A percentile compares a stretch with the other conserved stretches of the same genome.
Conservation (phyloP, 2,888 invertebrate genomes). For the Drosophila atroscutellata region DNA sequence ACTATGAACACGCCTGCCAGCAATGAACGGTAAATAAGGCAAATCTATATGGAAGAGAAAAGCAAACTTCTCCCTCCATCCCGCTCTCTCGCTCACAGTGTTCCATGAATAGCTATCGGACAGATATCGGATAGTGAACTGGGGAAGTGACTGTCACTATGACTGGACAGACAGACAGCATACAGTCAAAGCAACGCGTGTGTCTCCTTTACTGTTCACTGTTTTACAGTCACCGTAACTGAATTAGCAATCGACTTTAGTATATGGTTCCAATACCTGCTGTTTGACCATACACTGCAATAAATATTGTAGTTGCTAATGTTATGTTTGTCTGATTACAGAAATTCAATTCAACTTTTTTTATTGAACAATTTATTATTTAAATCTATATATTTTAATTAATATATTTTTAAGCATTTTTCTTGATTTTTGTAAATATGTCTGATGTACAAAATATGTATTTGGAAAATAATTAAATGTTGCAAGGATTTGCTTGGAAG, state of each 20-base stretch:
- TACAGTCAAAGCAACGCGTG: constrained; percentile 19
- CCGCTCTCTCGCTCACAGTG: background rate
- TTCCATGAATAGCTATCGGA: background rate
- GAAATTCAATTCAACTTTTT: background rate
- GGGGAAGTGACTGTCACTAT: constrained; percentile 33
- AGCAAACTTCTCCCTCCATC: background rate
- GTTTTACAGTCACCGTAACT: constrained; percentile 37
- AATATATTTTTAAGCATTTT: background rate
- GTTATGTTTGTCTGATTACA: no score
- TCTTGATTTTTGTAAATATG: background rate
- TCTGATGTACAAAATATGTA: background rate
- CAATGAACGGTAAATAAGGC: constrained; percentile 55
- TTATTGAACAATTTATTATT: background rate
- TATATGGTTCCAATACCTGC: constrained; percentile 27
- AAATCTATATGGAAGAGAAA: constrained; percentile 36
- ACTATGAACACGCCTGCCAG: constrained; percentile 60
- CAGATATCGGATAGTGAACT: background rate
- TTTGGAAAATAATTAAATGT: background rate
- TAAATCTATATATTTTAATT: background rate
- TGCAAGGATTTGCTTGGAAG: no score
- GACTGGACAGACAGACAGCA: constrained; percentile 37
- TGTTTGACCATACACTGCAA: constrained; percentile 29
- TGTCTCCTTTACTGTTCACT: constrained; percentile 7
- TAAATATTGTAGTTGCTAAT: background rate
- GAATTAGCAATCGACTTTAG: constrained; percentile 62